phyloP scores from a whole-genome alignment of 30 jellyfish, hydroid and myxozoan genomes.

The Aurelia aurita region DNA sequence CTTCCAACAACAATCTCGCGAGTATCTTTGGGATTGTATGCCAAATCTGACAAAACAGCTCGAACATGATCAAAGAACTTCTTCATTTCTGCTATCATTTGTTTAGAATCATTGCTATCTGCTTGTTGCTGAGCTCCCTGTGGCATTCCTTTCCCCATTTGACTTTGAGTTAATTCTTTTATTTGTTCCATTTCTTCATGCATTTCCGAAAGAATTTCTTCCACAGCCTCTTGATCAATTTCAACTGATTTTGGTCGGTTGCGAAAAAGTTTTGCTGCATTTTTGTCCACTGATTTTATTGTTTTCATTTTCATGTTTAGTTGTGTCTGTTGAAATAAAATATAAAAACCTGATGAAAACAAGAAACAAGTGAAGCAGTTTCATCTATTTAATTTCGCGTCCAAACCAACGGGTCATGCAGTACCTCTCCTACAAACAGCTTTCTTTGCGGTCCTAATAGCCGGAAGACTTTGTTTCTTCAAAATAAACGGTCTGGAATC shows the following conservation, averaged over 20 bases:
- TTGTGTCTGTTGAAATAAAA: conserved; percentile 12
- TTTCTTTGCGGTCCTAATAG: too few species aligned
- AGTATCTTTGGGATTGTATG: conserved; percentile 27
- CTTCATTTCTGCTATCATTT: too few species aligned
- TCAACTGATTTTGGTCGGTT: conserved; percentile 42
- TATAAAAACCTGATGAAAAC: too few species aligned
- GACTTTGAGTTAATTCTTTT: conserved; percentile 12
- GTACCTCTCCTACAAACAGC: too few species aligned
- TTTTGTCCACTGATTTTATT: conserved; percentile 43
- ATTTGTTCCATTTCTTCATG: conserved; percentile 48
- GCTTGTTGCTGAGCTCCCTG: too few species aligned
- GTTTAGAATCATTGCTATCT: too few species aligned
- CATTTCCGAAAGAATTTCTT: conserved; percentile 60
- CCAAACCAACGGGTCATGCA: too few species aligned
- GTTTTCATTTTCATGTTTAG: conserved; percentile 43
- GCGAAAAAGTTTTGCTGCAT: conserved; percentile 41
- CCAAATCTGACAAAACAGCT: not conserved
- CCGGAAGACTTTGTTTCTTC: too few species aligned
- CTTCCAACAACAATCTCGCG: conserved; percentile 7
- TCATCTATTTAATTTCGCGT: too few species aligned
- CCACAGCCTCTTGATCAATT: conserved; percentile 51
- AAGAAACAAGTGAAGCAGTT: too few species aligned
- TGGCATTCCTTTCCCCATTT: too few species aligned
- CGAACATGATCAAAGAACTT: not conserved
- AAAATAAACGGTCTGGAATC: too few species aligned